phyloP scores from a whole-genome alignment of 1,140 invertebrate species.

The Probaryconus sp. region DNA sequence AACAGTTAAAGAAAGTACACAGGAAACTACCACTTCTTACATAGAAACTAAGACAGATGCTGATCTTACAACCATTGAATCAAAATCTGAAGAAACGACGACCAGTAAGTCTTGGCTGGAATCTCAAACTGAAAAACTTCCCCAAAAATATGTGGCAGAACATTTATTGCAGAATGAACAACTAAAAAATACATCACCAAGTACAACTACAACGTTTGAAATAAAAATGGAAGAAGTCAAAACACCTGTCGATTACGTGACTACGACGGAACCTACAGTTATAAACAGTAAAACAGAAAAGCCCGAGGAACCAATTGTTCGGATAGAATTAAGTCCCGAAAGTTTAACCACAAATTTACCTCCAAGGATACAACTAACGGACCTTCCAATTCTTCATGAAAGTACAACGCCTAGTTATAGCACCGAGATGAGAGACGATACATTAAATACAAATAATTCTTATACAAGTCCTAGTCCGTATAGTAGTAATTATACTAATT shows the following conservation, averaged over 20 bases:
- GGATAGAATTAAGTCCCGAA: constrained; percentile 62
- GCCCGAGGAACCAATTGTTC: constrained; percentile 53
- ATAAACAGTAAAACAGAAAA: constrained; percentile 51
- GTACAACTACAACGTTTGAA: constrained; percentile 3
- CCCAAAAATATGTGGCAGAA: not conserved
- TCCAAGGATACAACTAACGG: constrained; percentile 55
- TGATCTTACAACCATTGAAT: not conserved
- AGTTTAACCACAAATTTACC: constrained; percentile 45
- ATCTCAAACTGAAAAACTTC: constrained; percentile 1
- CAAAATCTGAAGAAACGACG: not conserved
- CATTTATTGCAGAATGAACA: constrained; percentile 3
- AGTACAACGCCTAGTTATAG: constrained; percentile 27
- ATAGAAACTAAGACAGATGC: constrained; percentile 3
- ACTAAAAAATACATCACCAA: not conserved
- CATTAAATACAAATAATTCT: constrained; percentile 4
- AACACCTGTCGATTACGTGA: constrained; percentile 18
- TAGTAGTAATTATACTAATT: constrained; percentile 24
- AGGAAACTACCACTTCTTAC: not conserved
- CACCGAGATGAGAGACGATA: constrained; percentile 6
- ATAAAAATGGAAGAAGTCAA: constrained; percentile 22
- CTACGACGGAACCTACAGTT: constrained; percentile 16
- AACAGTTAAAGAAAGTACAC: constrained; percentile 1
- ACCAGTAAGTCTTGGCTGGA: not conserved
- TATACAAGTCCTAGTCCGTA: constrained; percentile 37
- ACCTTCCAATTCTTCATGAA: constrained; percentile 58